Evolutionary conservation across 2,888 invertebrate species (phyloP).

Genomic region (Yponomeuta malinellus): DNA sequence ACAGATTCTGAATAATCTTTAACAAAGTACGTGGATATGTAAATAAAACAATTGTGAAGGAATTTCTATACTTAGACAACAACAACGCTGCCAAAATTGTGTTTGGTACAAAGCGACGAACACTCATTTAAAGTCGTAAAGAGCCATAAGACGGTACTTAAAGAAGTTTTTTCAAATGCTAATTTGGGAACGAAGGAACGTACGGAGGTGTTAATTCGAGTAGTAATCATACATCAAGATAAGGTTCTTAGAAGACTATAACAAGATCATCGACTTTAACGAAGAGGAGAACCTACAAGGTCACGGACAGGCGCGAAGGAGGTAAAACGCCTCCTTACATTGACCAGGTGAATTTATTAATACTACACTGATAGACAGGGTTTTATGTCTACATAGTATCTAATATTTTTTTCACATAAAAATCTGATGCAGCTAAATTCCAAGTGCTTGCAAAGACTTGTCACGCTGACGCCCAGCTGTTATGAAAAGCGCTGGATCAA

Average conservation of each 20-base stretch:
- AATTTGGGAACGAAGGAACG: not conserved
- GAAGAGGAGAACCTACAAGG: not conserved
- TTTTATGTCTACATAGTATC: too few species aligned
- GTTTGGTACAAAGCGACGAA: not conserved
- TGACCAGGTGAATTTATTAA: too few species aligned
- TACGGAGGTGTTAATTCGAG: not conserved
- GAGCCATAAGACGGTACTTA: not conserved
- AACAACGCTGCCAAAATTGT: not conserved
- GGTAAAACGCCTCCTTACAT: too few species aligned
- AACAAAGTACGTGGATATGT: not conserved
- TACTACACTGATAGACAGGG: too few species aligned
- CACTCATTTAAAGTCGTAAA: not conserved
- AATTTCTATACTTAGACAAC: not conserved
- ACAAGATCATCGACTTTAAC: conserved; percentile 3
- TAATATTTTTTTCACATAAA: too few species aligned
- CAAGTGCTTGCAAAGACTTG: too few species aligned
- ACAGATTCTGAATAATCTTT: not conserved
- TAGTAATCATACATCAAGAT: not conserved
- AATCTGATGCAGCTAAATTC: too few species aligned
- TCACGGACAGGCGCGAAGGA: conserved; percentile 3
- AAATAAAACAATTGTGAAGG: not conserved
- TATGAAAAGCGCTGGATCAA: too few species aligned
- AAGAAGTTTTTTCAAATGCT: not conserved
- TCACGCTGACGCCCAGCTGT: too few species aligned
- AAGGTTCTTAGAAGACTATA: not conserved